Conservation (phyloP, 2,797 vertebrate species). For the Pseudocheirus occidentalis region DNA sequence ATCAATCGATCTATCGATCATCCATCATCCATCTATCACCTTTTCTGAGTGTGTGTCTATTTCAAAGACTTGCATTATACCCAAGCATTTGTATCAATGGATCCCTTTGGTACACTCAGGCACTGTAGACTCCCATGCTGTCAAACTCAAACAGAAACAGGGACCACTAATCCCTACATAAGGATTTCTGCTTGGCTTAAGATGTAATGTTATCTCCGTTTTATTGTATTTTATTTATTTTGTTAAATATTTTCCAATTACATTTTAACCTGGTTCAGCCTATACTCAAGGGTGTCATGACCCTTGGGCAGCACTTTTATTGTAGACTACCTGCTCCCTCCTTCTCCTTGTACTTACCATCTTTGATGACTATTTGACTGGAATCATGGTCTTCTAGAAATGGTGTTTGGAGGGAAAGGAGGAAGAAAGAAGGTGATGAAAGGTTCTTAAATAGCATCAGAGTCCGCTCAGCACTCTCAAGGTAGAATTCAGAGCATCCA, state of each 20-base stretch:
- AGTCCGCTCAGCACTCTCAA: background rate
- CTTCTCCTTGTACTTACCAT: background rate
- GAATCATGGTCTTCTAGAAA: conserved; percentile 7
- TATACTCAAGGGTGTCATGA: background rate
- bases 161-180: background rate
- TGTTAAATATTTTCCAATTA: background rate
- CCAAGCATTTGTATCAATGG: background rate
- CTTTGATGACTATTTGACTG: conserved; percentile 3
- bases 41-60: background rate
- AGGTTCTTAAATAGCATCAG: background rate
- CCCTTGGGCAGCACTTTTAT: background rate
- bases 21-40: background rate
- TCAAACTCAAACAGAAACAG: background rate
- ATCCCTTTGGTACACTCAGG: background rate
- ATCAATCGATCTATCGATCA: no score
- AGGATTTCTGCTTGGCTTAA: background rate
- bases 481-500: background rate
- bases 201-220: background rate
- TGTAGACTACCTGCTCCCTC: background rate
- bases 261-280: background rate
- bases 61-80: background rate
- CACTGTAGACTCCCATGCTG: background rate
- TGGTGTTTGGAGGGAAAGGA: background rate
- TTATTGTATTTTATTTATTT: background rate
- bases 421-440: conserved; percentile 4